Evolutionary conservation across 2,888 invertebrate genomes (phyloP), one percentile per base, ranked within the genome.

Genomic region (Unio delphinus): DNA sequence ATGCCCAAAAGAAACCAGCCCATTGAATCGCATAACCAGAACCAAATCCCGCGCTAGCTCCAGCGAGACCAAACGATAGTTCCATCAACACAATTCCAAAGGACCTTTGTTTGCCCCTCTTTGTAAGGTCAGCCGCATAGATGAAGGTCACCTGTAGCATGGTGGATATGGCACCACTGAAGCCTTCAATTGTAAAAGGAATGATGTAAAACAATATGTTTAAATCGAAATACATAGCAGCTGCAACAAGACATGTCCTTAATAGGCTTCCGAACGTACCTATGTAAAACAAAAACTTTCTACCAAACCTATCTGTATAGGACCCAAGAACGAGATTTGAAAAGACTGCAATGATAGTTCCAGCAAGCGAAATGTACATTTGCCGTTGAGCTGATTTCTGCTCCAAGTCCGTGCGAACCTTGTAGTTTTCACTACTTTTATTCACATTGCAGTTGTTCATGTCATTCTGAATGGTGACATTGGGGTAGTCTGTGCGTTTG

Each of bases 261-360:
- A 76, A 26, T 17, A 76, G 20, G 15, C 60, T 62, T 7, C 78
- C 78, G n/a, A 70, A n/a, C 45, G 72, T 60, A 15, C 73, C 72
- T n/a, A 76, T 62, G 62, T 68, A 69, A 55, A 81, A 70, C 15
- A 81, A 61, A 55, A 73, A 71, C 61, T 79, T 79, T 55, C 80
- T 65, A 3, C 80, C 80, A 56, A 72, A 79, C 55, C 64, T 73
- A 60, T 81, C 80, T 55, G 76, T 78, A 8, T 65, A 72, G 5
- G 78, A 73, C 1, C 76, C 79, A 2, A 76, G 63, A 11, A 79
- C 28, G 0, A 81, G 65, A 61, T 78, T 78, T 0, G 76, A 61
- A 23, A 78, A 72, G 15, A 79, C 68, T 1, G 71, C 68, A 3
- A 78, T 78, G 20, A 81, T 66, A 3, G 75, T 72, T n/a, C 61